Evolutionary conservation across 2,797 vertebrate species (phyloP).

Genomic region (Enteromius radiatus): DNA sequence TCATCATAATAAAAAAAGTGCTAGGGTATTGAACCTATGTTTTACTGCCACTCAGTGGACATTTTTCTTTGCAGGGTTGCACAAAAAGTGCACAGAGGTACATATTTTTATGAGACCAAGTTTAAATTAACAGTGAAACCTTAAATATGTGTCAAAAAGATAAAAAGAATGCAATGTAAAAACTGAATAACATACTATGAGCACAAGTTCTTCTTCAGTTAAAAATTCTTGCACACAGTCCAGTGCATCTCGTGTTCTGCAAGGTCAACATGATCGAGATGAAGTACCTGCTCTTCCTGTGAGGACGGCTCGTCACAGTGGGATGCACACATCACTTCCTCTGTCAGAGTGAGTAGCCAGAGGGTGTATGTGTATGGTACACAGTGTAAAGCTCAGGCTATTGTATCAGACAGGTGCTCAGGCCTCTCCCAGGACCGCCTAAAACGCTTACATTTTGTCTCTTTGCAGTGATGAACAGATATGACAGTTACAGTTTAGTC

Average conservation of each 20-base stretch:
- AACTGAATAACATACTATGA: not conserved
- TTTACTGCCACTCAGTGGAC: no score
- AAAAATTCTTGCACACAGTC: constrained; percentile 10
- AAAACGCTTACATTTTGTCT: not conserved
- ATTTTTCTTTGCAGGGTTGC: no score
- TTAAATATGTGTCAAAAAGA: not conserved
- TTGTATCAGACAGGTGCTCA: not conserved
- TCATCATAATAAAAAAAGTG: no score
- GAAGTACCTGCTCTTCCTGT: constrained; percentile 37
- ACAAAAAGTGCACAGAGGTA: no score
- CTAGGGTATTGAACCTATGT: no score
- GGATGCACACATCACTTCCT: constrained; percentile 46
- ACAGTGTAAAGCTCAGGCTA: constrained; percentile 27
- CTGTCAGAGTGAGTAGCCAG: constrained; percentile 47
- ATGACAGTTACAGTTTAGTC: constrained; percentile 3
- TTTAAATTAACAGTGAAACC: not conserved
- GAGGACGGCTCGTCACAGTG: constrained; percentile 55
- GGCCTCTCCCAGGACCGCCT: not conserved
- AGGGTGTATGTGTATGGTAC: constrained; percentile 51
- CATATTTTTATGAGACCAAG: no score
- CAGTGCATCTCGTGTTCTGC: constrained; percentile 17
- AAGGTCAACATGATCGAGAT: constrained; percentile 16
- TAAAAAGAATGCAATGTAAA: not conserved
- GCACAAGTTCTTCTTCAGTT: not conserved
- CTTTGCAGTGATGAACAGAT: not conserved